Conservation (phyloP, 1,140 invertebrate species). For the Aphaenogaster rudis region DNA sequence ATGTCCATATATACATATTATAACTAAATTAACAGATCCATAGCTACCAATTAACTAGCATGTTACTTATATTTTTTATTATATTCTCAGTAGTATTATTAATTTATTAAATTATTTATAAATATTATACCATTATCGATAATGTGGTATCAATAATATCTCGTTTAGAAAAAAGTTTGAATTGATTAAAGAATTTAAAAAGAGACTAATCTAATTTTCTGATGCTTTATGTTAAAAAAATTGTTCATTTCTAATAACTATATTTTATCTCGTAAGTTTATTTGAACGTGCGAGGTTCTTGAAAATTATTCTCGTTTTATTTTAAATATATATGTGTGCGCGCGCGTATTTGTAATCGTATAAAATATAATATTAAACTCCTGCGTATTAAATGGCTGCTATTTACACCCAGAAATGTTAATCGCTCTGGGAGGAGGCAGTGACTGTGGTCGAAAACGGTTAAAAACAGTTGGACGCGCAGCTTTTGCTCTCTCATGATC, state of each 20-base stretch:
- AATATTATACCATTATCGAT: not conserved
- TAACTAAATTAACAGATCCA: not conserved
- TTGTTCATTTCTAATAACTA: not conserved
- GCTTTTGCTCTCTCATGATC: not conserved
- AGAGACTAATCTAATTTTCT: not conserved
- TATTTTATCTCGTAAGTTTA: not conserved
- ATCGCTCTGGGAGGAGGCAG: not conserved
- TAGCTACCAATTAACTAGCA: not conserved
- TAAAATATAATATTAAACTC: not conserved
- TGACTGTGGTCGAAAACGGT: not conserved
- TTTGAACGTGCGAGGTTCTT: not conserved
- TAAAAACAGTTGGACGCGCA: conserved; percentile 1
- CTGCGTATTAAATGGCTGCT: not conserved
- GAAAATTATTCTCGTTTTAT: conserved; percentile 19
- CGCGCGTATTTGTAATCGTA: not conserved
- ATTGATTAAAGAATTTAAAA: conserved; percentile 8
- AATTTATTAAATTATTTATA: not conserved
- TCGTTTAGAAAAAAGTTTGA: not conserved
- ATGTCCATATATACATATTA: not conserved
- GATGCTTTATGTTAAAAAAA: not conserved
- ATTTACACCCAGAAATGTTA: conserved; percentile 30
- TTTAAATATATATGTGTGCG: not conserved
- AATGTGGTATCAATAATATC: not conserved
- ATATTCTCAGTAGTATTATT: not conserved
- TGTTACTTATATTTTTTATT: not conserved